Conservation (phyloP, 1,140 invertebrate genomes). For the Drosophila parabipectinata region DNA sequence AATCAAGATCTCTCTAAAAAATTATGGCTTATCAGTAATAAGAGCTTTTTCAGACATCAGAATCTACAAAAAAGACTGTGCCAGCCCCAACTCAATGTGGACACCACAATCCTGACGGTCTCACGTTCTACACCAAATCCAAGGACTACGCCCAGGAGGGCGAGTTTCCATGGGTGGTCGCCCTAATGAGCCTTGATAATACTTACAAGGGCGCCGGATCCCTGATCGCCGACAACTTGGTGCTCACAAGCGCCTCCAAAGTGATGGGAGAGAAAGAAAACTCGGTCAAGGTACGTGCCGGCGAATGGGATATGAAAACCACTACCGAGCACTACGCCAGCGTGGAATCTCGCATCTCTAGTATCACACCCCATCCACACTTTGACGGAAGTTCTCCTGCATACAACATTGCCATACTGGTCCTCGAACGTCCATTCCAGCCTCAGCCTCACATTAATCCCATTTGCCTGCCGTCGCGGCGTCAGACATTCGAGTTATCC, state of each 20-base stretch:
- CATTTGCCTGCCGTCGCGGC: slow-evolving; percentile 85
- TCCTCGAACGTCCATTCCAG: slow-evolving; percentile 84
- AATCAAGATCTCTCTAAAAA: too few species aligned
- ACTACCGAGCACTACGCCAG: slow-evolving; percentile 86
- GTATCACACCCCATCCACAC: slow-evolving; percentile 85
- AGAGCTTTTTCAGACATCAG: background rate
- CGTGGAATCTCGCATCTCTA: slow-evolving; percentile 85
- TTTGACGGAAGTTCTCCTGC: slow-evolving; percentile 82
- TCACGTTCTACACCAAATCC: background rate
- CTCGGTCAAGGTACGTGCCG: slow-evolving; percentile 86
- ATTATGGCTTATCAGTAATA: background rate
- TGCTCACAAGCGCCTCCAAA: slow-evolving; percentile 88
- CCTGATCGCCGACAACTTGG: slow-evolving; percentile 87
- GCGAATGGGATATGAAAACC: slow-evolving; percentile 89
- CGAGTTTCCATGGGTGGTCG: slow-evolving; percentile 95
- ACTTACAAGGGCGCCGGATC: slow-evolving; percentile 88
- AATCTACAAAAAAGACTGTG: background rate
- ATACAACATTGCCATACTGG: slow-evolving; percentile 86
- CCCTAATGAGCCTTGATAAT: slow-evolving; percentile 88
- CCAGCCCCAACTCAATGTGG: background rate
- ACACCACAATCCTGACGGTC: background rate
- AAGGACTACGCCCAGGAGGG: slow-evolving; percentile 42
- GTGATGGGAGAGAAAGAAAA: slow-evolving; percentile 85
- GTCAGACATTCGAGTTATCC: slow-evolving; percentile 79
- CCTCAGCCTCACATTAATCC: slow-evolving; percentile 87